phyloP scores from a whole-genome alignment of 2,888 invertebrate genomes.

The Trissolcus brochymenae region DNA sequence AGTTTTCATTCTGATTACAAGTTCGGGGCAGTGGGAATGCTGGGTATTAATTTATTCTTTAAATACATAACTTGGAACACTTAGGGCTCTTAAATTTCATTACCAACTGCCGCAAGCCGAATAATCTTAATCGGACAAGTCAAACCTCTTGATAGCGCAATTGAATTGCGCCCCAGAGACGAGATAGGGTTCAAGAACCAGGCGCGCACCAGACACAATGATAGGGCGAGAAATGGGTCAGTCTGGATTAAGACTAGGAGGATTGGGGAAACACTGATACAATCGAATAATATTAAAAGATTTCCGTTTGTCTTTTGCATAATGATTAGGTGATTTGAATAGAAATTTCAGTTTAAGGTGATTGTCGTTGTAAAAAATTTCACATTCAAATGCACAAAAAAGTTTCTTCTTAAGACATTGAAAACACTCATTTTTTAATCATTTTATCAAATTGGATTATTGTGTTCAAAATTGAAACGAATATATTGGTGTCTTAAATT shows the following conservation, averaged over 20 bases:
- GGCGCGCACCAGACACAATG: conserved; percentile 21
- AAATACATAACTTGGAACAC: conserved; percentile 25
- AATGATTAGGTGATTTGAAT: no score
- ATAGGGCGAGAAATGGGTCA: conserved; percentile 52
- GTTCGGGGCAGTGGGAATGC: conserved; percentile 11
- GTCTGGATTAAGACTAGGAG: conserved; percentile 8
- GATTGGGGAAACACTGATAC: no score
- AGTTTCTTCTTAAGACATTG: no score
- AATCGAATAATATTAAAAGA: no score
- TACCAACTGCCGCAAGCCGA: conserved; percentile 37
- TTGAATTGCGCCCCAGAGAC: conserved; percentile 51
- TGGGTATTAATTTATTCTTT: conserved; percentile 45
- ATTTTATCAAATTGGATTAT: no score
- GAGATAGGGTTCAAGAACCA: conserved; percentile 43
- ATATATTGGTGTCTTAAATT: no score
- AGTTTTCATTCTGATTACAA: conserved; percentile 12
- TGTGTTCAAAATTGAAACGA: no score
- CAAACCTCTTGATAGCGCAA: conserved; percentile 42
- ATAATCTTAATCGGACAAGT: conserved; percentile 47
- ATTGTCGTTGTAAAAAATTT: no score
- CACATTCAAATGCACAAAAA: no score
- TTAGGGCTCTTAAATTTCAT: conserved; percentile 38
- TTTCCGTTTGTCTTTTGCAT: no score
- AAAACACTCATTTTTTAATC: no score
- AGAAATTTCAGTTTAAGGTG: no score